A percentile compares a stretch with the other conserved stretches of the same genome.
phyloP scores from a whole-genome alignment of 2,113 vertebrate genomes.

The Ifrita kowaldi region DNA sequence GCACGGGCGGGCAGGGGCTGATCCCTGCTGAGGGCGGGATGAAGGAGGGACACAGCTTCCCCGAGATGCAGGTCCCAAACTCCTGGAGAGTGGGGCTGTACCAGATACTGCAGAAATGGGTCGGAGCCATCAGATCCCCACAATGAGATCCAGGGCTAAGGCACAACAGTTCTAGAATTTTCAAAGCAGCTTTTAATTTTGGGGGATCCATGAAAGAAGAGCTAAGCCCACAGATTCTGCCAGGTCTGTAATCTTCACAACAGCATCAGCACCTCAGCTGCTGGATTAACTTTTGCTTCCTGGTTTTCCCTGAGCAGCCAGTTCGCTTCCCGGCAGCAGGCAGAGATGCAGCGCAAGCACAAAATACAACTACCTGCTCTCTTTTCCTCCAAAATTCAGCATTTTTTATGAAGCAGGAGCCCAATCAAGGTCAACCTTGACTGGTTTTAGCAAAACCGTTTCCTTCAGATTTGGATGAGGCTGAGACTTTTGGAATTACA shows the following conservation, averaged over 20 bases:
- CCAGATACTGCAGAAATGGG: background rate
- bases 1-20: accelerated
- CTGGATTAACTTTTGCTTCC: background rate
- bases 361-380: background rate
- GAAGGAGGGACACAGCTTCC: background rate
- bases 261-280: background rate
- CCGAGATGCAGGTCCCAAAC: background rate
- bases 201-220: background rate
- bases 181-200: background rate
- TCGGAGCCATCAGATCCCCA: accelerated
- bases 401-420: background rate
- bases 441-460: background rate
- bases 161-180: background rate
- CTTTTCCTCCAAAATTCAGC: background rate
- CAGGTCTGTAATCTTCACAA: background rate
- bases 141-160: background rate
- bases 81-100: background rate
- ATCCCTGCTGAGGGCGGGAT: accelerated
- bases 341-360: background rate
- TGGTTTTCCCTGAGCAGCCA: background rate
- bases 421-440: background rate
- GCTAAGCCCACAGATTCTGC: background rate
- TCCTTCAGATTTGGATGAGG: background rate
- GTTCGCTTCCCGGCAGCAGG: accelerated
- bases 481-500: background rate